Evolutionary conservation across 2,113 vertebrate genomes (phyloP), one percentile per base, ranked within the genome.

Genomic region (Hydropotes inermis): DNA sequence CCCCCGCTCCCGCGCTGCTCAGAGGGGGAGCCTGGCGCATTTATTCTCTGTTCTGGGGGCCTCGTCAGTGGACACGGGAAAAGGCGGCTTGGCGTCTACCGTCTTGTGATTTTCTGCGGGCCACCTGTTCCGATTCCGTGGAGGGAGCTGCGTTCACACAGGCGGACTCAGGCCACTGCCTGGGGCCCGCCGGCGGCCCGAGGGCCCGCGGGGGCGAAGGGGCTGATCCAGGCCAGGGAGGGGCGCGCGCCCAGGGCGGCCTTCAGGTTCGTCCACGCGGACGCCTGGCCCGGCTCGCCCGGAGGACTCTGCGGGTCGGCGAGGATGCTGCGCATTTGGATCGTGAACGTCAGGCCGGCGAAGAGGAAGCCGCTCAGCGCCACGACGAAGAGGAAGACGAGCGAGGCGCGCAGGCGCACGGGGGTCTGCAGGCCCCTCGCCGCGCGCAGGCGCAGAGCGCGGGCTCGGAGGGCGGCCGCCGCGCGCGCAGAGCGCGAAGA

Each of bases 401-500:
- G 45, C 5, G 92, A 2, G 52, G 7, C 0, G 2, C 3, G 15
- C 1, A 6, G 57, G 10, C 11, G 2, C 33, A 16, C 7, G 1
- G 16, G 3, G 55, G 81, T 43, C 25, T 1, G 36, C 7, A 1
- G 0, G 50, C 3, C 15, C 91, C 16, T 94, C 28, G 0, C 89
- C 0, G 70, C 6, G 4, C 0, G 10, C 19, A 9, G 43, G 36
- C 5, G 28, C 23, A 47, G 67, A 94, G 45, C 13, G 25, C 54
- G 0, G 60, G 61, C 11, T 1, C 9, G 16, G 25, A 30, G 6
- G 85, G 82, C 45, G 6, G 25, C 76, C 82, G 84, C 89, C 30
- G 45, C 60, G n/a, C 0, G 16, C 1, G 92, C 50, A 87, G 13
- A 94, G 43, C 9, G 99, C 99, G 99, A 99, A 99, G 95, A 99